phyloP scores from a whole-genome alignment of 2,888 invertebrate genomes.

The Stenodera caucasica region DNA sequence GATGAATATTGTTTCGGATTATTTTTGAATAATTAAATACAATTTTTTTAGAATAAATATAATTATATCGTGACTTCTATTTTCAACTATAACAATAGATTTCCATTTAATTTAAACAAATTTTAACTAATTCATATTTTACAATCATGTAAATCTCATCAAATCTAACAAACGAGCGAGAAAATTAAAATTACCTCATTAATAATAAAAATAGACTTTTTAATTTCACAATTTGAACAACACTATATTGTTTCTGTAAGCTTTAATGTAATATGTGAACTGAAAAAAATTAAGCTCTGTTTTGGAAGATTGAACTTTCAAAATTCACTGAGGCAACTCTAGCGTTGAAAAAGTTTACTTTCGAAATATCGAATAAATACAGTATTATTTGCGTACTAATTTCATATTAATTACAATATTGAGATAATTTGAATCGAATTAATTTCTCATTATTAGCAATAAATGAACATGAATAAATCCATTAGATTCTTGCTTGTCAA shows the following conservation, averaged over 20 bases:
- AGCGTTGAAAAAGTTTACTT: too few relatives aligned
- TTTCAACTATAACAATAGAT: neutral
- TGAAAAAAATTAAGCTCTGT: neutral
- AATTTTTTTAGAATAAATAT: too few relatives aligned
- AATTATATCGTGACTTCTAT: neutral
- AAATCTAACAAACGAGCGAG: neutral
- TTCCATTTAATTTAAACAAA: too few relatives aligned
- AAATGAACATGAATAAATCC: neutral
- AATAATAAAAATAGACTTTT: too few relatives aligned
- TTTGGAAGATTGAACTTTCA: slow-evolving; percentile 5
- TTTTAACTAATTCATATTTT: neutral
- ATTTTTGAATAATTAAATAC: neutral
- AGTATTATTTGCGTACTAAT: too few relatives aligned
- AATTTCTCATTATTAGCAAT: neutral
- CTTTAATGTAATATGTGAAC: neutral
- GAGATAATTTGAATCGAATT: neutral
- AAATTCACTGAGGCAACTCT: neutral
- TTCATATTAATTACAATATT: too few relatives aligned
- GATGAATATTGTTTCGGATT: neutral
- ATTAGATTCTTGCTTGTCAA: neutral
- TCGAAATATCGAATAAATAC: too few relatives aligned
- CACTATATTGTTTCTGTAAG: neutral
- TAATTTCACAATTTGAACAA: neutral
- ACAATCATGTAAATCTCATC: neutral
- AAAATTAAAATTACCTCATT: neutral